These are phyloP conservation scores for Fulmarus glacialis DNA, from an alignment of 2,113 vertebrate genomes.

Conservation along the genomic window DNA sequence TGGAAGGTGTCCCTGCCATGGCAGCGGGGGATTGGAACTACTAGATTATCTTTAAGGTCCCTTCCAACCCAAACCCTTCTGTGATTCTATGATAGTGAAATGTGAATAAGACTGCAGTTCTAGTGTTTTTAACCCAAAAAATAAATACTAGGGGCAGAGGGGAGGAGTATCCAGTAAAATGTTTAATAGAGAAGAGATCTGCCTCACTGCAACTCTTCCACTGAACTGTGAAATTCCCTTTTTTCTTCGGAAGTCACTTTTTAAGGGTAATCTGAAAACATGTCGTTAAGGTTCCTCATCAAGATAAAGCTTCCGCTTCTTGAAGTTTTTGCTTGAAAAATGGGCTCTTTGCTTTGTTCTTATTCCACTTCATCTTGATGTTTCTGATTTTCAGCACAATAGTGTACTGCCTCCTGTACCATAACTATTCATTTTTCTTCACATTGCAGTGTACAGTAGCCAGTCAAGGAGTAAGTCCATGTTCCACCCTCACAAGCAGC, in stretches of 20 bases:
- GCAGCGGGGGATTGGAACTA: neutral
- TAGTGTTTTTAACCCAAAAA: conserved; percentile 8
- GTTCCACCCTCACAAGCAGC: conserved; percentile 96
- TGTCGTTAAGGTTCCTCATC: neutral
- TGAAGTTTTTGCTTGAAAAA: neutral
- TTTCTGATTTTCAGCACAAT: neutral
- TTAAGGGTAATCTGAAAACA: neutral
- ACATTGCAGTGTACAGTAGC: conserved; percentile 79
- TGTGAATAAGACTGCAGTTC: neutral
- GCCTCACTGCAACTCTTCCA: neutral
- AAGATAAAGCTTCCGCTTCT: neutral
- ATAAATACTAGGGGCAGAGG: neutral
- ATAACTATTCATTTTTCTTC: conserved; percentile 1
- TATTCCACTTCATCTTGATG: rapidly evolving
- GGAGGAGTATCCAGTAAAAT: neutral
- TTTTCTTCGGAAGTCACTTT: neutral
- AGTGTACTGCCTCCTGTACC: neutral
- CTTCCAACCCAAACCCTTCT: neutral
- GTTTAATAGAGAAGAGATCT: conserved; percentile 15
- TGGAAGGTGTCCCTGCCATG: no score
- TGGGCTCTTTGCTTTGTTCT: neutral
- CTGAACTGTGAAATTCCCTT: neutral
- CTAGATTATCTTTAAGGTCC: neutral
- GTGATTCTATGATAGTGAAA: neutral
- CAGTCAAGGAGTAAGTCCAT: conserved; percentile 90